Conservation (phyloP, 2,888 invertebrate species). For the Pyralis farinalis region DNA sequence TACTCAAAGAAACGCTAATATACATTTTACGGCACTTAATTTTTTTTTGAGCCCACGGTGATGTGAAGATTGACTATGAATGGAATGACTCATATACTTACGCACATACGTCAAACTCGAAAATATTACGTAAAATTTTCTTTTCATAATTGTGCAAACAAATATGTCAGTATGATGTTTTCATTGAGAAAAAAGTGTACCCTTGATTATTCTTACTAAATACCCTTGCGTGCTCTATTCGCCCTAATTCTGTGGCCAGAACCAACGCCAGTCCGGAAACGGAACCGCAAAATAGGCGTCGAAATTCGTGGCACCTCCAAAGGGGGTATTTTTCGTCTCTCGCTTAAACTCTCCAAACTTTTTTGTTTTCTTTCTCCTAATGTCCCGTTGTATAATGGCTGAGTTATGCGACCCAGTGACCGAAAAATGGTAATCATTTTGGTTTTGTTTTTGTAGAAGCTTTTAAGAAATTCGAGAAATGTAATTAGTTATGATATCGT, state of each 20-base stretch:
- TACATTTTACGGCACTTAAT: no score
- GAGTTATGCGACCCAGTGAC: constrained; percentile 13
- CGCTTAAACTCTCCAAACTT: constrained; percentile 12
- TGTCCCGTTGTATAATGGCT: constrained; percentile 9
- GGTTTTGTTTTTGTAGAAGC: constrained; percentile 1
- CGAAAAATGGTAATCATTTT: constrained; percentile 8
- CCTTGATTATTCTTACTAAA: no score
- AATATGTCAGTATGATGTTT: no score
- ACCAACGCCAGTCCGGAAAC: not conserved
- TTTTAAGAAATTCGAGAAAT: not conserved
- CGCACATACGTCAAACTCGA: no score
- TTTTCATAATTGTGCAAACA: no score
- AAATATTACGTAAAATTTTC: no score
- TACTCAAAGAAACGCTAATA: no score
- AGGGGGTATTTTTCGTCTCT: constrained; percentile 7
- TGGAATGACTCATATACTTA: no score
- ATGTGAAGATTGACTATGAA: no score
- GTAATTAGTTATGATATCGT: not conserved
- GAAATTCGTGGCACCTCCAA: constrained; percentile 10
- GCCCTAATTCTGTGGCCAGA: not conserved
- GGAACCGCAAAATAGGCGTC: not conserved
- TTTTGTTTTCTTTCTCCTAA: constrained; percentile 11
- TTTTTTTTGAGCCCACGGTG: no score
- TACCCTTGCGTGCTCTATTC: no score
- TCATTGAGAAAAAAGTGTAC: no score